Conservation (phyloP, 2,888 invertebrate species). For the Trisateles emortualis region DNA sequence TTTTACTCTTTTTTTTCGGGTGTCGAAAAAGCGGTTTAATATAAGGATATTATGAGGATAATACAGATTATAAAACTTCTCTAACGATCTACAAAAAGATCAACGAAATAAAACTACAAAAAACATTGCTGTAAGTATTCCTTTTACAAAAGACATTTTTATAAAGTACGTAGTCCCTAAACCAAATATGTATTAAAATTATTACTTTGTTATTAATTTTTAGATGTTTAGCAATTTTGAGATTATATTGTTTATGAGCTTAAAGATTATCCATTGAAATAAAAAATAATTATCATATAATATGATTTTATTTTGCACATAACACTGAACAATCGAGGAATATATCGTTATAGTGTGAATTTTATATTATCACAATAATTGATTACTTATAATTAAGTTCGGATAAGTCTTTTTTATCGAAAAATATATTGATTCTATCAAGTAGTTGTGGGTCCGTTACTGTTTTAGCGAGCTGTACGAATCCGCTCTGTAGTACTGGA, state of each 20-base stretch:
- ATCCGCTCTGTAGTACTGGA: slow-evolving; percentile 77
- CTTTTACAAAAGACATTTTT: slow-evolving; percentile 75
- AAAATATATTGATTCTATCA: slow-evolving; percentile 84
- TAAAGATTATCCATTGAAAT: slow-evolving; percentile 69
- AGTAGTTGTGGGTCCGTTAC: slow-evolving; percentile 81
- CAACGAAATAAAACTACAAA: background rate
- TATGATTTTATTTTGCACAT: slow-evolving; percentile 76
- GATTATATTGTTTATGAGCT: slow-evolving; percentile 59
- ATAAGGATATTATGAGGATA: no score
- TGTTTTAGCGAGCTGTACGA: slow-evolving; percentile 77
- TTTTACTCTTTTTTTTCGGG: no score
- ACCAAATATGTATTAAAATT: slow-evolving; percentile 76
- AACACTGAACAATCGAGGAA: slow-evolving; percentile 76
- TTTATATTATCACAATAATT: slow-evolving; percentile 72
- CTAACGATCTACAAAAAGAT: background rate
- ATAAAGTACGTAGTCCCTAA: slow-evolving; percentile 66
- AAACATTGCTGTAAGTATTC: background rate
- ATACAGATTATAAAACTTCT: no score
- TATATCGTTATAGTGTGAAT: slow-evolving; percentile 64
- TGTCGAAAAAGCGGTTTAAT: no score
- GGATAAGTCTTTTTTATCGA: slow-evolving; percentile 82
- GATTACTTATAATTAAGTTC: slow-evolving; percentile 77
- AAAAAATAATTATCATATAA: slow-evolving; percentile 57
- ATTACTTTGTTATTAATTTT: slow-evolving; percentile 72
- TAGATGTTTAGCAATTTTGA: slow-evolving; percentile 65